Evolutionary conservation across 2,888 invertebrate species (phyloP).

Genomic region (Drosophila atroscutellata): DNA sequence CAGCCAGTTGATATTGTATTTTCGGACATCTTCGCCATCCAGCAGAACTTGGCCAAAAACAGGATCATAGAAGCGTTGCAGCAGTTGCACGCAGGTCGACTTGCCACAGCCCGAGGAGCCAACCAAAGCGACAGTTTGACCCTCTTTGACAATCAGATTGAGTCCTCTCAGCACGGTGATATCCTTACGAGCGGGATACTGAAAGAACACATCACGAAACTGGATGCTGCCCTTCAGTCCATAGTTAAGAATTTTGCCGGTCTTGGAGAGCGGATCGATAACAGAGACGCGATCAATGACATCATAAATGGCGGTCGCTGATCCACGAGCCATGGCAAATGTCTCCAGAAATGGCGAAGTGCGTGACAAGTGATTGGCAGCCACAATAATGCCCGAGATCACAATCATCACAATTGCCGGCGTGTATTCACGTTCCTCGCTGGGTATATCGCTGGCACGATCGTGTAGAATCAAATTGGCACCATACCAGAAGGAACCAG

Average conservation of each 20-base stretch:
- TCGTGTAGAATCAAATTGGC: constrained; percentile 89
- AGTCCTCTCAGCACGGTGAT: constrained; percentile 89
- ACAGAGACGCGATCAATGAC: constrained; percentile 90
- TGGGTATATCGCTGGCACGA: constrained; percentile 84
- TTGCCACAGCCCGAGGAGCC: constrained; percentile 92
- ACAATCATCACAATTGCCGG: constrained; percentile 90
- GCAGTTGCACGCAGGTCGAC: constrained; percentile 91
- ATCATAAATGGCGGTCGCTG: constrained; percentile 90
- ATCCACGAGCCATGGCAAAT: constrained; percentile 89
- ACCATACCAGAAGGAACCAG: constrained; percentile 92
- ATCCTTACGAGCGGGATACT: constrained; percentile 91
- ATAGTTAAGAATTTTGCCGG: constrained; percentile 87
- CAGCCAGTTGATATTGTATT: constrained; percentile 90
- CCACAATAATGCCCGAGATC: constrained; percentile 90
- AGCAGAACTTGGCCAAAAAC: constrained; percentile 86
- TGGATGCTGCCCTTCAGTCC: constrained; percentile 88
- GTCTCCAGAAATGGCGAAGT: constrained; percentile 90
- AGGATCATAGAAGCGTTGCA: constrained; percentile 89
- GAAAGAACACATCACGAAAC: constrained; percentile 89
- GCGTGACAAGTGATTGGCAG: constrained; percentile 90
- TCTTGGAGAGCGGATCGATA: constrained; percentile 89
- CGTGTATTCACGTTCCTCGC: constrained; percentile 87
- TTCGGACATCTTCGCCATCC: constrained; percentile 88
- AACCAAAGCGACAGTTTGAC: constrained; percentile 90
- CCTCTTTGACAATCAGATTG: constrained; percentile 87